Base-by-base conservation (phyloP, 2,113 vertebrate genomes). In the Carollia perspicillata region DNA sequence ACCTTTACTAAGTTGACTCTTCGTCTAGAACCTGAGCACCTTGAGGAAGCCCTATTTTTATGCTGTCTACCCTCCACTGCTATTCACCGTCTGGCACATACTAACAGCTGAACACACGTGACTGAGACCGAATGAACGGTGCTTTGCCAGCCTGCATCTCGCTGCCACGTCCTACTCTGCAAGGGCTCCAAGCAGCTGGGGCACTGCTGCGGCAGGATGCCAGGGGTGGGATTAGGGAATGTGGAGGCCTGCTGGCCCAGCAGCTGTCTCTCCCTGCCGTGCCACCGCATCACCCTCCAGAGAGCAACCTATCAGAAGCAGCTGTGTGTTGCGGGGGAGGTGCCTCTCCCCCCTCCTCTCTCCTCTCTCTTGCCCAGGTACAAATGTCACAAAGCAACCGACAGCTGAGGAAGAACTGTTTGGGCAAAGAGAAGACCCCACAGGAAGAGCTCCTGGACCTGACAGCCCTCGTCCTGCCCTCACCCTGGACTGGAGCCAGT, bases 201-300 rank as follows among this genome's bases (percentile, higher is more conserved):
- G 33, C 23, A 6, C 33, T 42, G 44, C 26, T 16, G 20, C 47
- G 66, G 75, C 51, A 20, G 71, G 77, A 44, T 55, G 66, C 87
- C 20, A 7, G 69, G 60, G 16, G 5, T 60, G 23, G 77, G 85
- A 40, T 63, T 77, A 94, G 71, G 63, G 93, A 93, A 60, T 63
- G 6, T 42, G 47, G 85, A 47, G 47, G 58, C 58, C 63, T 20
- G 58, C 84, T 63, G 84, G 17, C 30, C 23, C 26, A 4, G 91
- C 96, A 96, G 92, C 69, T 84, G 58, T 35, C 42, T 35, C 75
- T 66, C 63, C 80, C 75, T 74, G 28, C 65, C 17, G 6, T 5
- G 80, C 37, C 0, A 0, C 0, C 18, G 0, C 0, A 2, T 12
- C 0, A 0, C 2, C 89, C 30, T 71, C 71, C 33, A 0, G 0